Base-by-base conservation (phyloP, 2,113 vertebrate species). In the Monopterus albus region DNA sequence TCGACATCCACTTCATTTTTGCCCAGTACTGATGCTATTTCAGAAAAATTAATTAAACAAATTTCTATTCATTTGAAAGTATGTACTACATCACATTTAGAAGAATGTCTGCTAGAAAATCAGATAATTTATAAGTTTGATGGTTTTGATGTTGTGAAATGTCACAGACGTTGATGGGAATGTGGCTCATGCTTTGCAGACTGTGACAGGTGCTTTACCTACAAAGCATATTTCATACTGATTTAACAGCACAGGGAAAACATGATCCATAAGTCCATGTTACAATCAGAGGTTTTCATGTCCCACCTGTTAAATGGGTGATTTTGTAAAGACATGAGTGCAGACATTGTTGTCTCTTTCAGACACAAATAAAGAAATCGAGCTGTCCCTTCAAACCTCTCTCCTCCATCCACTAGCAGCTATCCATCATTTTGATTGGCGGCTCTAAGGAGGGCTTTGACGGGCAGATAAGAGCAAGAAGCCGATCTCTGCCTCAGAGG, bases 401-500 rank as follows among this genome's bases (percentile, higher is more conserved):
- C 78, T 53, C 59, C 75, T 74, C 65, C 81, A 65, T 70, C 82
- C 78, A 29, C 55, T n/a, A 17, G 46, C 73, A 70, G 70, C 88
- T 55, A 79, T 86, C 91, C 58, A 20, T 91, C 90, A 91, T 28
- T 8, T 15, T 92, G 88, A 92, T 3, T 86, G 91, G 31, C 88
- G 67, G 75, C 89, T 80, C 83, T 82, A 85, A 88, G 87, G 83
- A 84, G 79, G 82, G 71, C 83, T 88, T 66, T 89, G 91, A 91
- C 73, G 69, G 90, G 84, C 83, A 87, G 88, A 88, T 89, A 86
- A 89, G 91, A 91, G 89, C 78, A 45, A 78, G 84, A 68, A 85
- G 84, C 88, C 85, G 68, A 81, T 80, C 86, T 83, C 74, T 92
- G 88, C 89, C 88, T 91, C 86, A 85, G 83, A 92, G 88, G 87